A percentile compares a stretch with the other conserved stretches of the same genome.
These are phyloP conservation scores for Marmota monax DNA, from an alignment of 2,113 vertebrate species.

Conservation along the genomic window DNA sequence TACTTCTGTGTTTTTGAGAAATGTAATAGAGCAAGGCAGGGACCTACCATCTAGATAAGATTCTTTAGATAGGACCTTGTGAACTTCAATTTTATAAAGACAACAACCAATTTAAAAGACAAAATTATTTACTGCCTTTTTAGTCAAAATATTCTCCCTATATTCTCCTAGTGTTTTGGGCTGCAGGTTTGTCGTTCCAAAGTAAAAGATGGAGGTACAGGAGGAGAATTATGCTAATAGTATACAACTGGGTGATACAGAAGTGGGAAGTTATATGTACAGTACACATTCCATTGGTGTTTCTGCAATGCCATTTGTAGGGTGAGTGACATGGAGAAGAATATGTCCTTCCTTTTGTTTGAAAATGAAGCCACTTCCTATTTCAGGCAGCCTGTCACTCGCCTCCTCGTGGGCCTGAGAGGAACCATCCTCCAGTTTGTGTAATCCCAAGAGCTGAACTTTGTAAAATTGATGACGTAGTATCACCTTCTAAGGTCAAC, in stretches of 20 bases:
- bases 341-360: background rate
- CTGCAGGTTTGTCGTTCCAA: background rate
- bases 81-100: slow-evolving; percentile 53
- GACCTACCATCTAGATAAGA: background rate
- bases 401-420: background rate
- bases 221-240: background rate
- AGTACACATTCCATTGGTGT: background rate
- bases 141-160: background rate
- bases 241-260: background rate
- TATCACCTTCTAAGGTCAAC: background rate
- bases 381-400: background rate
- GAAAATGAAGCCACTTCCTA: slow-evolving; percentile 8
- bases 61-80: background rate
- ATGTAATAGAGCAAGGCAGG: background rate
- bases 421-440: background rate
- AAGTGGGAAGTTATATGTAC: background rate
- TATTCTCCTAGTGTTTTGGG: background rate
- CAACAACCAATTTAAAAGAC: slow-evolving; percentile 26
- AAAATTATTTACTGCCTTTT: background rate
- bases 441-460: background rate
- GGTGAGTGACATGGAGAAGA: background rate
- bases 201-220: slow-evolving; percentile 24
- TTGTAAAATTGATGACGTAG: background rate
- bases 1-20: background rate
- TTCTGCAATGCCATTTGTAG: background rate